Evolutionary conservation across 37 sponge, comb jelly and placozoan genomes (phyloP).

Genomic region (Ephydatia muelleri): DNA sequence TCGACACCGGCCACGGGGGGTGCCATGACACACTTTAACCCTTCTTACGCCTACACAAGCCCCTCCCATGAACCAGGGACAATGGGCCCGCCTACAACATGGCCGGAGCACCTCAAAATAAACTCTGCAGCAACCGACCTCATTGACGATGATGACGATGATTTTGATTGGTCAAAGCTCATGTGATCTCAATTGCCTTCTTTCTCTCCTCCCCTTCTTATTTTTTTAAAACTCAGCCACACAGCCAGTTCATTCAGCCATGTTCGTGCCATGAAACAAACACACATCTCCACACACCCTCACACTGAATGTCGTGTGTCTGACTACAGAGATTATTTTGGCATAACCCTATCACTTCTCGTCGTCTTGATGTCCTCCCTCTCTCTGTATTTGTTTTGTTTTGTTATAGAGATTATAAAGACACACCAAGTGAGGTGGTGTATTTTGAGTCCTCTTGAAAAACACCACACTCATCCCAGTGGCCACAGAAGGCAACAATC

Average conservation of each 20-base stretch:
- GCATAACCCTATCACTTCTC: not conserved
- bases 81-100: no score
- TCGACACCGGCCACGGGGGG: not conserved
- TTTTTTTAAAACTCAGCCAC: not conserved
- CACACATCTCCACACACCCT: no score
- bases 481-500: no score
- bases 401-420: no score
- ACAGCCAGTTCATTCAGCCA: no score
- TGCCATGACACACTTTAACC: constrained; percentile 3
- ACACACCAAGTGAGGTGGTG: no score
- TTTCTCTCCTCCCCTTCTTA: not conserved
- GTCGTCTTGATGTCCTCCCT: no score
- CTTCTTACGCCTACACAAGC: not conserved
- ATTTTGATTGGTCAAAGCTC: constrained; percentile 83
- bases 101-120: constrained; percentile 1
- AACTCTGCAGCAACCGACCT: constrained; percentile 55
- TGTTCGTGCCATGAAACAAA: no score
- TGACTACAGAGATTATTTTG: not conserved
- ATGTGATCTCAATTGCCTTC: constrained; percentile 25
- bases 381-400: no score
- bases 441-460: no score
- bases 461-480: no score
- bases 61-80: no score
- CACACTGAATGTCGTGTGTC: not conserved
- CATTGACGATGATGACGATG: constrained; percentile 70